These are phyloP conservation scores for Cavia porcellus DNA, from an alignment of 2,113 vertebrate species.

Conservation along the genomic window DNA sequence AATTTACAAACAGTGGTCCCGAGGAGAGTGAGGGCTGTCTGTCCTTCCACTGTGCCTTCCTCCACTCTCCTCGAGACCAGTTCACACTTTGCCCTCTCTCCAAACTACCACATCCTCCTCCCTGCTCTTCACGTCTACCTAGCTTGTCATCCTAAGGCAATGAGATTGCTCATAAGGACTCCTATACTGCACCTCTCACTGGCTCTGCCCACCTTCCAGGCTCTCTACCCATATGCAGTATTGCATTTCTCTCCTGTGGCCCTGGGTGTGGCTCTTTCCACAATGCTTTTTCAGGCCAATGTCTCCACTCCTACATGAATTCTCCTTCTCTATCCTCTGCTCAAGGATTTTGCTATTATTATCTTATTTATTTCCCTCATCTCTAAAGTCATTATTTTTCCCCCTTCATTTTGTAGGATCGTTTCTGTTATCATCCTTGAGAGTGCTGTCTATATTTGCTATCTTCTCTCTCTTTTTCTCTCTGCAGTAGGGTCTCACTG, in stretches of 20 bases:
- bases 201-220: neutral
- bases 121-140: neutral
- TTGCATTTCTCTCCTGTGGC: neutral
- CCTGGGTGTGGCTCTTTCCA: neutral
- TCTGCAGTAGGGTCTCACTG: neutral
- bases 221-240: rapidly evolving
- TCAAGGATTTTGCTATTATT: neutral
- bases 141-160: neutral
- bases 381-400: neutral
- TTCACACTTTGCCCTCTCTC: neutral
- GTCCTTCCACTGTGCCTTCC: rapidly evolving
- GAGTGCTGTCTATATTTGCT: neutral
- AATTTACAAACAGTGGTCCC: neutral
- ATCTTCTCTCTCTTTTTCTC: neutral
- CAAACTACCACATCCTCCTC: neutral
- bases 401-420: neutral
- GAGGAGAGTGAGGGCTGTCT: neutral
- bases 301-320: neutral
- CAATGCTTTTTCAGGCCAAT: neutral
- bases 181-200: too few relatives aligned
- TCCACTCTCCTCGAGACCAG: neutral
- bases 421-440: neutral
- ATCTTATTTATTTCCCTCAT: neutral
- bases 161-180: neutral
- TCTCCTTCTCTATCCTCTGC: neutral